Base-by-base conservation (phyloP, 1,140 invertebrate genomes). In the Chrysopa pallens region DNA sequence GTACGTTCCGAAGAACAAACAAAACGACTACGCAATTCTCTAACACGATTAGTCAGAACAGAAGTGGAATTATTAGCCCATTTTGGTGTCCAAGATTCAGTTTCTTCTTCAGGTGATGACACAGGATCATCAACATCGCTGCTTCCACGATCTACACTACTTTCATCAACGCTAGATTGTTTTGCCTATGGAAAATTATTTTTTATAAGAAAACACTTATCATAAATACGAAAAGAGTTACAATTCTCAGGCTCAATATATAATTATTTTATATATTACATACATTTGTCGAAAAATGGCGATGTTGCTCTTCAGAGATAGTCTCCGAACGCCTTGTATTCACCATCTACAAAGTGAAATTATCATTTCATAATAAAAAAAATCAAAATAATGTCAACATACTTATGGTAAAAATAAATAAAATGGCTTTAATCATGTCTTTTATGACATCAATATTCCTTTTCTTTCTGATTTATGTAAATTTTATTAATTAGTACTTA, bases 21-120 rank as follows among this genome's bases (percentile, higher is more conserved):
- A 46, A 54, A 57, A 43, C 52, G 48, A 46, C 46, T 52, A 23
- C 54, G 42, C 29, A 53, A 38, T 40, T 57, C 48, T 42, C 49
- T 31, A 39, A 54, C 52, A 40, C 49, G 23, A 9, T 40, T 46
- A 13, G 44, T 39, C n/a, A 33, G 13, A 13, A 38, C 23, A 8
- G 41, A 27, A 12, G 45, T 14, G 9, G 44, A 38, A 39, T 36
- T 29, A 17, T 27, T 28, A 6, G 40, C 14, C 46, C 43, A 12
- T 36, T 38, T 42, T 52, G 49, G 28, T 40, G 40, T 48, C 50
- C 53, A 50, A 12, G 48, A 50, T 29, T 48, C 47, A n/a, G 51
- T 53, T 29, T 57, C 59, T 49, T 60, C 58, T 42, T 46, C 42
- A 5, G 17, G 17, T 23, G 17, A 23, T 23, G 17, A 23, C 17